A percentile compares a stretch with the other conserved stretches of the same genome.
Evolutionary conservation across 2,888 invertebrate species (phyloP).

Genomic region (Oscheius sp.): DNA sequence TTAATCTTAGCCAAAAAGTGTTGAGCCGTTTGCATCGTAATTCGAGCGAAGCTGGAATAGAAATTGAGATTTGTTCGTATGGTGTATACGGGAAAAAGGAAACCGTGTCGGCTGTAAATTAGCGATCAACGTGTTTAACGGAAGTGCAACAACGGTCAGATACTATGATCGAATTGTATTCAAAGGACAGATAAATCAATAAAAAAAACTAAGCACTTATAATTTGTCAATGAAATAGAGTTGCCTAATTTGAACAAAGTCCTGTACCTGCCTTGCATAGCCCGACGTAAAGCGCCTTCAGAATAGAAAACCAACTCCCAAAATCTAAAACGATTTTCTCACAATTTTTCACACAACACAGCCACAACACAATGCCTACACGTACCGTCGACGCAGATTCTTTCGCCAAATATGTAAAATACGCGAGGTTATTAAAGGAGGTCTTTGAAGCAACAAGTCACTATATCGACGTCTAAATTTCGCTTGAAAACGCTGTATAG

Average conservation of each 20-base stretch:
- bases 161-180: no score
- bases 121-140: no score
- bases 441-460: neutral
- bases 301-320: neutral
- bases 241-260: neutral
- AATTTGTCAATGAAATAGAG: no score
- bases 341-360: neutral
- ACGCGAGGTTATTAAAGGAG: neutral
- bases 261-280: slow-evolving; percentile 6
- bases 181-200: no score
- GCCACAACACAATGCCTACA: neutral
- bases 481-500: no score
- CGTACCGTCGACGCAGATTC: slow-evolving; percentile 1
- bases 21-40: slow-evolving; percentile 21
- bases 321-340: slow-evolving; percentile 10
- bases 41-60: slow-evolving; percentile 12
- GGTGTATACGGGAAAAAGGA: no score
- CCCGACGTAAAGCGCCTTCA: neutral
- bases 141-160: no score
- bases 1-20: neutral
- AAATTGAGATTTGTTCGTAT: no score
- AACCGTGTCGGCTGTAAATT: no score
- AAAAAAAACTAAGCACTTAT: no score
- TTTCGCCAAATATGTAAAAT: slow-evolving; percentile 11
- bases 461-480: neutral